Evolutionary conservation across 1,140 invertebrate species (phyloP).

Genomic region (Listronotus bonariensis): DNA sequence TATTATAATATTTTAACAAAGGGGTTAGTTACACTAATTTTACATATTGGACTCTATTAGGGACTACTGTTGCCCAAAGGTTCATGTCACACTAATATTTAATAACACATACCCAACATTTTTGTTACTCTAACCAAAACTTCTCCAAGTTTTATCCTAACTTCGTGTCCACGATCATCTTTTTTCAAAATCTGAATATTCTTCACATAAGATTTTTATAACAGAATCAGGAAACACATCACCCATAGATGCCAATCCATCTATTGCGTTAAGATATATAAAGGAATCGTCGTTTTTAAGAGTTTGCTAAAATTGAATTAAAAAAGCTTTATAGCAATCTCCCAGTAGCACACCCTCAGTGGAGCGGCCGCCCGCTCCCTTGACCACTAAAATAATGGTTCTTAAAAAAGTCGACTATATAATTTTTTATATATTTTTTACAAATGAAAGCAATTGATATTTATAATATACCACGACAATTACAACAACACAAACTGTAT

Average conservation of each 20-base stretch:
- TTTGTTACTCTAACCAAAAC: slow-evolving; percentile 75
- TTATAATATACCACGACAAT: no score
- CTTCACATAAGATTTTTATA: slow-evolving; percentile 65
- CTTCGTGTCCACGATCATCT: slow-evolving; percentile 61
- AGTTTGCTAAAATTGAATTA: slow-evolving; percentile 63
- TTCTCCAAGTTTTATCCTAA: slow-evolving; percentile 82
- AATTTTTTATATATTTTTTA: no score
- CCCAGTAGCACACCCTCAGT: no score
- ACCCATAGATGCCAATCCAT: slow-evolving; percentile 72
- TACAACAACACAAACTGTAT: no score
- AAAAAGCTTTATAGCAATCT: not conserved
- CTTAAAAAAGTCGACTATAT: no score
- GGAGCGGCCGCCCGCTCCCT: no score
- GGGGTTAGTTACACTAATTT: no score
- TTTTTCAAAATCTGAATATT: slow-evolving; percentile 47
- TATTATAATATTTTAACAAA: no score
- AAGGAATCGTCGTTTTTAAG: slow-evolving; percentile 81
- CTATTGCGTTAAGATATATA: slow-evolving; percentile 79
- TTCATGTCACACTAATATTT: not conserved
- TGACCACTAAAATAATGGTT: no score
- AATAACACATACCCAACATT: slow-evolving; percentile 65
- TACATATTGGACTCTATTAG: no score
- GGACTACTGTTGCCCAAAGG: no score
- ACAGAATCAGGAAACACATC: slow-evolving; percentile 69
- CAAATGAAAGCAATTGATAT: no score